These are phyloP conservation scores for Oryzias melastigma DNA, from an alignment of 2,113 vertebrate species.

Conservation along the genomic window DNA sequence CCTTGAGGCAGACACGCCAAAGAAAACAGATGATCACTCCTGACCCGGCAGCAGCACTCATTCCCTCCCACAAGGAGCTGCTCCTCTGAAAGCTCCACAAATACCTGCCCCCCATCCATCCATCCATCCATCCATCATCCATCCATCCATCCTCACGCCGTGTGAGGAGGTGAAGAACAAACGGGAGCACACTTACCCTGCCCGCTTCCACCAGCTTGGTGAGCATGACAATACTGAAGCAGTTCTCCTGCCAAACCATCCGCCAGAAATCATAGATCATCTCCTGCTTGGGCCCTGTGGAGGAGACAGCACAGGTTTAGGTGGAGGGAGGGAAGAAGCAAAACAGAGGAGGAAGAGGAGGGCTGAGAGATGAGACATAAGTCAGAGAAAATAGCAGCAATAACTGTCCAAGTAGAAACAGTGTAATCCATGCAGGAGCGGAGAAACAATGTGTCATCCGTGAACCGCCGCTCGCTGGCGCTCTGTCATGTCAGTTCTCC, in stretches of 20 bases:
- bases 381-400: slow-evolving; percentile 60
- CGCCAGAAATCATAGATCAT: slow-evolving; percentile 98
- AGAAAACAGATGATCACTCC: slow-evolving; percentile 47
- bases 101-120: slow-evolving; percentile 33
- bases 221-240: slow-evolving; percentile 95
- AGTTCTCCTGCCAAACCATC: slow-evolving; percentile 98
- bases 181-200: slow-evolving; percentile 79
- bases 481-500: slow-evolving; percentile 61
- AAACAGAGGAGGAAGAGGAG: slow-evolving; percentile 22
- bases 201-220: slow-evolving; percentile 96
- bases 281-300: slow-evolving; percentile 92
- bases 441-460: slow-evolving; percentile 61
- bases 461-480: slow-evolving; percentile 52
- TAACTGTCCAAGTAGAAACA: slow-evolving; percentile 52
- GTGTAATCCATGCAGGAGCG: slow-evolving; percentile 55
- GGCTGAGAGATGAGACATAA: slow-evolving; percentile 54
- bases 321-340: slow-evolving; percentile 6
- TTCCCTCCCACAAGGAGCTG: slow-evolving; percentile 16
- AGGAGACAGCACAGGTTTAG: slow-evolving; percentile 12
- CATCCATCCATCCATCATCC: slow-evolving; percentile 35
- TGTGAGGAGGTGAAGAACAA: slow-evolving; percentile 43
- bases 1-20: slow-evolving; percentile 46
- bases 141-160: slow-evolving; percentile 40
- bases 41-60: slow-evolving; percentile 31
- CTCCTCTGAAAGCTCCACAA: slow-evolving; percentile 36